Evolutionary conservation across 92 coral and sea anemone species (phyloP).

Genomic region (Porites divaricata): DNA sequence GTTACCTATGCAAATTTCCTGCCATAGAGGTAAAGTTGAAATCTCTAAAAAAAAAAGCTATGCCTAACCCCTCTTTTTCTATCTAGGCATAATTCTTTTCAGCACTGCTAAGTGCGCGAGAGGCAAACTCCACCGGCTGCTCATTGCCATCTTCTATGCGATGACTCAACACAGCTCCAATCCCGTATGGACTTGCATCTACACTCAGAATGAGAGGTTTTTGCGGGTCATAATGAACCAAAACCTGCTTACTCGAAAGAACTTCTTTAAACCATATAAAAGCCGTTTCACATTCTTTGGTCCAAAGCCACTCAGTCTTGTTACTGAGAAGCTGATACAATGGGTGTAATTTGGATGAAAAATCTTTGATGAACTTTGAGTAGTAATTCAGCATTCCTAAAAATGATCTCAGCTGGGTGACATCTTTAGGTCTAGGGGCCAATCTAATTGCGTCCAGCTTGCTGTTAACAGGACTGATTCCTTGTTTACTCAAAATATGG

Average conservation of each 20-base stretch:
- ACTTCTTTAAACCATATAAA: constrained; percentile 46
- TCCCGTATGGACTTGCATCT: constrained; percentile 47
- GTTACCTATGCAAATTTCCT: constrained; percentile 30
- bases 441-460: constrained; percentile 47
- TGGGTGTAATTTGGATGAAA: constrained; percentile 51
- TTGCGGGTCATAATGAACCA: constrained; percentile 49
- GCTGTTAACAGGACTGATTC: constrained; percentile 46
- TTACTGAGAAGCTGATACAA: constrained; percentile 59
- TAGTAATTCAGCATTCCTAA: constrained; percentile 52
- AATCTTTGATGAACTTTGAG: constrained; percentile 53
- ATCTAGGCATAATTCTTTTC: too few species aligned
- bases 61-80: too few species aligned
- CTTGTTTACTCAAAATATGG: constrained; percentile 42
- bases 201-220: constrained; percentile 46
- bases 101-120: too few species aligned
- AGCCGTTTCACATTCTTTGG: constrained; percentile 37
- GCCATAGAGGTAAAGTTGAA: constrained; percentile 48
- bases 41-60: constrained; percentile 27
- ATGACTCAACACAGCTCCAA: too few species aligned
- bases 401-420: constrained; percentile 47
- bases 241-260: constrained; percentile 38
- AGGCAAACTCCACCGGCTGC: too few species aligned
- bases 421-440: constrained; percentile 46
- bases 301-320: constrained; percentile 42
- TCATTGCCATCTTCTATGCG: too few species aligned